A percentile compares a stretch with the other conserved stretches of the same genome.
phyloP scores from a whole-genome alignment of 2,797 vertebrate species.

The Gadopsis marmoratus region DNA sequence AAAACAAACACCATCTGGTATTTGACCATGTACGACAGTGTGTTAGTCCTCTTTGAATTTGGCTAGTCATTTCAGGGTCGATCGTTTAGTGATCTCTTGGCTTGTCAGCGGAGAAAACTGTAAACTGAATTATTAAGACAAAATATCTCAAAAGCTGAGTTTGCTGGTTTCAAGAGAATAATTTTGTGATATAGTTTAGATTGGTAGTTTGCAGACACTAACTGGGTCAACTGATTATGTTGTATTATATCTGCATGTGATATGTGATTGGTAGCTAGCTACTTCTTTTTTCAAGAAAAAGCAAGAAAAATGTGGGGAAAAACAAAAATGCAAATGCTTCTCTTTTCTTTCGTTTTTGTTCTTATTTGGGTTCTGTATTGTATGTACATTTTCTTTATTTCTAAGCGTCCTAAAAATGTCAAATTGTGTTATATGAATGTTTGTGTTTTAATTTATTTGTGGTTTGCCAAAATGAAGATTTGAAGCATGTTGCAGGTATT shows the following conservation, averaged over 20 bases:
- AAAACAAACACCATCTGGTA: conserved; percentile 77
- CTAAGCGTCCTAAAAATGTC: conserved; percentile 82
- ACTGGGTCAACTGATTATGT: conserved; percentile 88
- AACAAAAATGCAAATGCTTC: conserved; percentile 81
- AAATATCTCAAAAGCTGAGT: conserved; percentile 85
- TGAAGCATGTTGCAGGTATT: conserved; percentile 85
- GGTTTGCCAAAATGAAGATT: conserved; percentile 89
- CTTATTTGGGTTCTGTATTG: conserved; percentile 69
- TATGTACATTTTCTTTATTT: conserved; percentile 75
- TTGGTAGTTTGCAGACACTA: conserved; percentile 89
- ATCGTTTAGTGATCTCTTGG: conserved; percentile 76
- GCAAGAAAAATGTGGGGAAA: conserved; percentile 69
- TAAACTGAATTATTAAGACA: conserved; percentile 81
- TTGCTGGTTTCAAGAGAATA: conserved; percentile 85
- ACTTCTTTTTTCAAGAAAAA: conserved; percentile 85
- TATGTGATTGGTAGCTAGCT: conserved; percentile 89
- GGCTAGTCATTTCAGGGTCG: conserved; percentile 82
- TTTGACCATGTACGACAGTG: conserved; percentile 76
- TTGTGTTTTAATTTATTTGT: conserved; percentile 89
- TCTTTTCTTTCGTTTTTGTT: conserved; percentile 60
- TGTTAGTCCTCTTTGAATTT: conserved; percentile 77
- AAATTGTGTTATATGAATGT: conserved; percentile 85
- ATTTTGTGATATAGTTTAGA: conserved; percentile 90
- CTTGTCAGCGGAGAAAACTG: conserved; percentile 79
- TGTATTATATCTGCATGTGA: conserved; percentile 92